Base-by-base conservation (phyloP, 2,888 invertebrate species). In the Pollenia griseotomentosa region DNA sequence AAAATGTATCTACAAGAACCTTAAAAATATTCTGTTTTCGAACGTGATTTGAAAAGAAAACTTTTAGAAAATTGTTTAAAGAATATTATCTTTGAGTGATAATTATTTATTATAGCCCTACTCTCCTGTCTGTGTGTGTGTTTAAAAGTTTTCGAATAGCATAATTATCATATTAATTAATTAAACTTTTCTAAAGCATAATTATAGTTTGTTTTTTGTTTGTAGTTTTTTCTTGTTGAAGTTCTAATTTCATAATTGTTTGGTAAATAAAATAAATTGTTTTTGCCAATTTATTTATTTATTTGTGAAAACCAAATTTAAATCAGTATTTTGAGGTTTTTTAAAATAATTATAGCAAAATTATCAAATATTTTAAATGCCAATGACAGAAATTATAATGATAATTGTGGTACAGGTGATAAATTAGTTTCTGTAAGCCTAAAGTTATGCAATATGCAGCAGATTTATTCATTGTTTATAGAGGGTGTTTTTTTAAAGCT, bases 271-370 rank as follows among this genome's bases (percentile, higher is more conserved):
- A 63, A 14, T 63, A 42, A 63, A 63, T 63, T 16, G 44, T n/a
- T 63, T 63, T 42, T 63, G 63, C 1, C 10, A 42, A n/a, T 42
- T 40, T 63, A 42, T 63, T 63, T 63, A n/a, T 42, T 40, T 44
- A 42, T 63, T 63, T 63, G 63, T 63, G 8, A 63, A 63, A 63
- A 42, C 42, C 42, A 42, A 42, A 63, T 63, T 63, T 42, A 63
- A 63, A 63, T 42, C 63, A 63, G 42, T 16, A 63, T 63, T 63
- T 16, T 44, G 63, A 63, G 63, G 63, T 63, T 63, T 63, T 63
- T 42, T 33, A 44, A 63, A 44, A 63, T 63, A 40, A 63, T 63
- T 63, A 63, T 63, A 14, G 9, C n/a, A n/a, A 10, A 42, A 16
- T 40, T 23, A 12, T 14, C 19, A 10, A 57, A 57, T 57, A 57